phyloP scores from a whole-genome alignment of 2,888 invertebrate genomes.

The Lasioglossum calceatum region DNA sequence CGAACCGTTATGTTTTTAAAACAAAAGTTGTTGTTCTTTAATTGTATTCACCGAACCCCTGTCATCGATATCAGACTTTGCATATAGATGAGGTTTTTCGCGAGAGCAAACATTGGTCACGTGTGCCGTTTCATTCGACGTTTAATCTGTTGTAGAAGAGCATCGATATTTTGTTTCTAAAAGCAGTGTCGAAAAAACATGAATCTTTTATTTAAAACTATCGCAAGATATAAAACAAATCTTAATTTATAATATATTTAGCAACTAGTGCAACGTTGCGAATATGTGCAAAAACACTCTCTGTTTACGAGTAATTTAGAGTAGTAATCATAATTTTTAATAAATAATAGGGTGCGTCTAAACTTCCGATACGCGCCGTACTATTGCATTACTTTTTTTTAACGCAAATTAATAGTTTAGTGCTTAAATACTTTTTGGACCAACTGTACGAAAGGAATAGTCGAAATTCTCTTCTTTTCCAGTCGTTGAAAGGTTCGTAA shows the following conservation, averaged over 20 bases:
- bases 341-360: no score
- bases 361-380: no score
- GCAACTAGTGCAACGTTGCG: not conserved
- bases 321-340: no score
- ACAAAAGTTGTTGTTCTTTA: conserved; percentile 41
- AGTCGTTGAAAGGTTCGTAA: not conserved
- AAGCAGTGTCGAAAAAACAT: not conserved
- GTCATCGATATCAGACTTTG: conserved; percentile 51
- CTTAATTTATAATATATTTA: not conserved
- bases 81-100: conserved; percentile 72
- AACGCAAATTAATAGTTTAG: no score
- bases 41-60: conserved; percentile 31
- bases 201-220: not conserved
- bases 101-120: conserved; percentile 64
- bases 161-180: not conserved
- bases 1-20: conserved; percentile 7
- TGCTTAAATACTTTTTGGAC: no score
- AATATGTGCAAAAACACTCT: no score
- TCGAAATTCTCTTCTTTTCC: no score
- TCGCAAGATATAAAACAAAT: not conserved
- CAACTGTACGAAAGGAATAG: no score
- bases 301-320: not conserved
- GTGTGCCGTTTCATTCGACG: conserved; percentile 18
- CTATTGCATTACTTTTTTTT: no score
- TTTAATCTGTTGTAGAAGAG: conserved; percentile 16